Evolutionary conservation across 2,797 vertebrate genomes (phyloP).

Genomic region (Philypnodon macrostomus): DNA sequence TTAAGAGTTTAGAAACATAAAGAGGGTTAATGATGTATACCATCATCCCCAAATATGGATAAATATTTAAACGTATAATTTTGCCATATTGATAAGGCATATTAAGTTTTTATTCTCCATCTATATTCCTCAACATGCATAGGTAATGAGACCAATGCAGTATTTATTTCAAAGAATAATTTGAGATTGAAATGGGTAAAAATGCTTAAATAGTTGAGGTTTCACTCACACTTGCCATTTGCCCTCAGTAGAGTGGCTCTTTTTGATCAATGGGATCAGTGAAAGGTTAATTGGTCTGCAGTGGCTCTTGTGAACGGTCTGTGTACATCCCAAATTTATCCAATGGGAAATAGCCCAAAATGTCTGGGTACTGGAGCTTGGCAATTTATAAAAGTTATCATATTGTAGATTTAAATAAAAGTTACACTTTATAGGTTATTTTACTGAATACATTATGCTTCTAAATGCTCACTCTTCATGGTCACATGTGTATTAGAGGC

Average conservation of each 20-base stretch:
- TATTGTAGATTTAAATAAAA: no score
- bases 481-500: no score
- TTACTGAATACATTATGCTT: no score
- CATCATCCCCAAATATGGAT: no score
- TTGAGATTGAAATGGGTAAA: no score
- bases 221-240: slow-evolving; percentile 35
- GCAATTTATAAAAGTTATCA: slow-evolving; percentile 12
- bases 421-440: no score
- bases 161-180: neutral
- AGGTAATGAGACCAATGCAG: neutral
- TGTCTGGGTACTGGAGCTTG: slow-evolving; percentile 3
- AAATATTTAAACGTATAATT: no score
- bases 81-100: no score
- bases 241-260: slow-evolving; percentile 52
- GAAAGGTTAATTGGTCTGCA: slow-evolving; percentile 70
- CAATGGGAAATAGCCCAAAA: slow-evolving; percentile 6
- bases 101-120: no score
- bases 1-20: no score
- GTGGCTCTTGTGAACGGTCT: slow-evolving; percentile 38
- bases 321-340: slow-evolving; percentile 43
- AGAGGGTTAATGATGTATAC: no score
- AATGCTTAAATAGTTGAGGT: slow-evolving; percentile 8
- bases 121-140: neutral
- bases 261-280: slow-evolving; percentile 60
- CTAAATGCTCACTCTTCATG: no score